Conservation (phyloP, 2,888 invertebrate genomes). For the Cynaeus angustus region DNA sequence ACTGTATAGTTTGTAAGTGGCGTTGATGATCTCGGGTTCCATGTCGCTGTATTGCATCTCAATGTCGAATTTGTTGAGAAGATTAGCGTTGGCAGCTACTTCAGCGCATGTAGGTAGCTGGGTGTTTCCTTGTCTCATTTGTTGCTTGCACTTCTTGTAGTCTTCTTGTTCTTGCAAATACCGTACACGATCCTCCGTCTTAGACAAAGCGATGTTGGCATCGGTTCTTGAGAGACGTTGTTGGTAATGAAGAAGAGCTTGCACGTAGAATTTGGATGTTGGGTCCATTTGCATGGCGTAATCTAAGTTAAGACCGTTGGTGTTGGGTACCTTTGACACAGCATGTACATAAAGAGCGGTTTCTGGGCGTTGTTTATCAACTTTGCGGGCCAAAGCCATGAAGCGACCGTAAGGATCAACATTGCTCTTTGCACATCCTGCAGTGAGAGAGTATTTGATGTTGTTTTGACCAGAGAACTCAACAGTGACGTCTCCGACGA, state of each 20-base stretch:
- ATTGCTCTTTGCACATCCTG: conserved; percentile 75
- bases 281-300: conserved; percentile 75
- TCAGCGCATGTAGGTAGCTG: conserved; percentile 76
- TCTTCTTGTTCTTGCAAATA: conserved; percentile 71
- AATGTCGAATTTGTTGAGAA: conserved; percentile 74
- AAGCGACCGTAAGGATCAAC: conserved; percentile 75
- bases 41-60: conserved; percentile 74
- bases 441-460: conserved; percentile 73
- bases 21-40: conserved; percentile 70
- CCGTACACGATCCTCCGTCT: conserved; percentile 72
- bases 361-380: conserved; percentile 54
- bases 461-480: conserved; percentile 74
- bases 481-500: conserved; percentile 74
- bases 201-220: conserved; percentile 70
- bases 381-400: conserved; percentile 72
- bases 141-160: conserved; percentile 72
- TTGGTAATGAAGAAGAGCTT: conserved; percentile 74
- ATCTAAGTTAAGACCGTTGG: conserved; percentile 73
- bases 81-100: conserved; percentile 73
- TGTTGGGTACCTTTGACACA: conserved; percentile 70
- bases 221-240: conserved; percentile 62
- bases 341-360: conserved; percentile 10
- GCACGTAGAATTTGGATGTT: conserved; percentile 72
- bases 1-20: conserved; percentile 72
- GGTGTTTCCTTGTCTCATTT: conserved; percentile 75